These are phyloP conservation scores for Cryptomyrus ogoouensis DNA, from an alignment of 2,113 vertebrate genomes.

Conservation along the genomic window DNA sequence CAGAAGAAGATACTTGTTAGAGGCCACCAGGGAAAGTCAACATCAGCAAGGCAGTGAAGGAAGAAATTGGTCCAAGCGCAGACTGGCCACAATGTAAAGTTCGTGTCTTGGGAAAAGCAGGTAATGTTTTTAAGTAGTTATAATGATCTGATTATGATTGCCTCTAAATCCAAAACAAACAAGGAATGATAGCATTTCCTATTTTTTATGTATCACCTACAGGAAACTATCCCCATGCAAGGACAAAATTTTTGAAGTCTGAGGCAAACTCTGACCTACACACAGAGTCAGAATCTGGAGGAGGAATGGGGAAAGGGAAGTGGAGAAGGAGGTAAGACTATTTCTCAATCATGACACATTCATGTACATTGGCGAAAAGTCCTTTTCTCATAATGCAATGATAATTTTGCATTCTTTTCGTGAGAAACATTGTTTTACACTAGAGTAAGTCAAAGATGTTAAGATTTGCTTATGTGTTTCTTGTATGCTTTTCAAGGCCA, in stretches of 20 bases:
- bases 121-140: constrained; percentile 3
- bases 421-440: constrained; percentile 7
- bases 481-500: constrained; percentile 19
- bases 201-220: constrained; percentile 11
- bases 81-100: constrained; percentile 20
- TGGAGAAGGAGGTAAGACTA: constrained; percentile 20
- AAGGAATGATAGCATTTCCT: background rate
- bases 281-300: constrained; percentile 21
- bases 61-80: constrained; percentile 16
- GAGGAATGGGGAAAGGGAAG: constrained; percentile 20
- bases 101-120: constrained; percentile 24
- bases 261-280: constrained; percentile 18
- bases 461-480: background rate
- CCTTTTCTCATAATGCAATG: background rate
- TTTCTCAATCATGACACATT: background rate
- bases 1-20: constrained; percentile 27
- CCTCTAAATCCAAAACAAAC: constrained; percentile 3
- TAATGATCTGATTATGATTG: constrained; percentile 4
- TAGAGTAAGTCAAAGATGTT: constrained; percentile 12
- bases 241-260: constrained; percentile 22
- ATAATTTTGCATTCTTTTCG: background rate
- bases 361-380: background rate
- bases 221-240: constrained; percentile 26
- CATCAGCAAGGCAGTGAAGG: constrained; percentile 20
- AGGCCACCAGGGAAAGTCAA: constrained; percentile 18